Evolutionary conservation across 2,888 invertebrate species (phyloP), one percentile per base, ranked within the genome.

Genomic region (Teleiodes luculella): DNA sequence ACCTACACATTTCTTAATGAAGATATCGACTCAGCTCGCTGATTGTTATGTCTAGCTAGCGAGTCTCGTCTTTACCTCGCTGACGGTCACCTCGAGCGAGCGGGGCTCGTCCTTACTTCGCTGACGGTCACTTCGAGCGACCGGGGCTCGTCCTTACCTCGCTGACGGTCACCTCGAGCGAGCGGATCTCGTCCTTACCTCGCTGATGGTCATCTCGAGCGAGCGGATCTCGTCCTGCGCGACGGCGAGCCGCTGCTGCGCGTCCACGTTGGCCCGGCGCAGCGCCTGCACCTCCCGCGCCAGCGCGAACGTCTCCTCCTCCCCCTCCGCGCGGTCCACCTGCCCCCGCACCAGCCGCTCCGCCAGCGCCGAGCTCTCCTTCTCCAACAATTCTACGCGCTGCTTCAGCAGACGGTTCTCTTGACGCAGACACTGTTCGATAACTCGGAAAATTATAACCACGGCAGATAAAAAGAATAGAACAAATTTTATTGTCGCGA

Each of bases 321-420:
- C 98, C 57, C 98, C 98, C 78, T 98, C 97, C 0, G 98, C 98
- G 4, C 97, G 91, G 57, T 96, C 97, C 39, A 98, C 97, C 85
- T 99, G 99, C 2, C 97, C 97, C 18, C 95, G 92, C 10, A 98
- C 97, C 59, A 98, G 90, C 55, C 97, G 92, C 82, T 98, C 98
- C 0, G 99, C 99, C 57, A 99, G 85, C 53, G 97, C 96, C 4
- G 97, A 96, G 52, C 97, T 98, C 76, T 97, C 97, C 52, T 96
- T 97, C 83, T 99, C 99, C 53, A 99, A 88, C 62, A 98, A 93
- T 73, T 98, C 98, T 63, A 98, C 98, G 56, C 98, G 91, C 75
- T 99, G 98, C 61, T 97, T 93, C n/a, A 99, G 90, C 53, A 99
- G 92, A 61, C 97, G 94, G 80, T 99, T 99, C 87, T 99, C 99